These are phyloP conservation scores for Naso thynnoides DNA, from an alignment of 2,797 vertebrate species.

Conservation along the genomic window DNA sequence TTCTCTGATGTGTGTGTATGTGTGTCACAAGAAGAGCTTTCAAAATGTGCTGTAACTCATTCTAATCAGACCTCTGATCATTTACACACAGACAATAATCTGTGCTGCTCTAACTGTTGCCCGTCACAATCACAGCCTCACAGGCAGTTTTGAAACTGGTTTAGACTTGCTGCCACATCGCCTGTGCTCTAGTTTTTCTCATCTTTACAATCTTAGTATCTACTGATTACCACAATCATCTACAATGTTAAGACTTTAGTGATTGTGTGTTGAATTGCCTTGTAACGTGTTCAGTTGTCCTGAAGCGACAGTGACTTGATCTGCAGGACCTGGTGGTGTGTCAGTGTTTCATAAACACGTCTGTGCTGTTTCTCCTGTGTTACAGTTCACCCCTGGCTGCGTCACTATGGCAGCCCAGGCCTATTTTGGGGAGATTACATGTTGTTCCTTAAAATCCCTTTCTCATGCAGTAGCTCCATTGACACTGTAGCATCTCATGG, in stretches of 20 bases:
- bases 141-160: background rate
- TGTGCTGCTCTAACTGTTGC: conserved; percentile 38
- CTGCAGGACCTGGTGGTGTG: conserved; percentile 28
- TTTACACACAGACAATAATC: conserved; percentile 29
- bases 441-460: conserved; percentile 46
- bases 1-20: conserved; percentile 32
- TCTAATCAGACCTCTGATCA: conserved; percentile 46
- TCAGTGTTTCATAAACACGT: conserved; percentile 61
- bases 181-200: conserved; percentile 12
- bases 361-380: conserved; percentile 46
- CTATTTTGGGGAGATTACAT: conserved; percentile 52
- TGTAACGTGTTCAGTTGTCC: conserved; percentile 44
- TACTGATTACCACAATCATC: conserved; percentile 10
- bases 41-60: conserved; percentile 38
- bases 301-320: conserved; percentile 35
- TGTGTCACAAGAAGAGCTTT: conserved; percentile 36
- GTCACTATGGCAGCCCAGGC: conserved; percentile 66
- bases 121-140: conserved; percentile 29
- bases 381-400: conserved; percentile 32
- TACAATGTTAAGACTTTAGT: conserved; percentile 21
- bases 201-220: conserved; percentile 13
- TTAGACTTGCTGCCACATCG: background rate
- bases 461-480: conserved; percentile 15
- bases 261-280: conserved; percentile 38
- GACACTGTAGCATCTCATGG: conserved; percentile 16